A percentile compares a stretch with the other conserved stretches of the same genome.
phyloP scores from a whole-genome alignment of 30 jellyfish, hydroid and myxozoan genomes.

The Mastigias papua region DNA sequence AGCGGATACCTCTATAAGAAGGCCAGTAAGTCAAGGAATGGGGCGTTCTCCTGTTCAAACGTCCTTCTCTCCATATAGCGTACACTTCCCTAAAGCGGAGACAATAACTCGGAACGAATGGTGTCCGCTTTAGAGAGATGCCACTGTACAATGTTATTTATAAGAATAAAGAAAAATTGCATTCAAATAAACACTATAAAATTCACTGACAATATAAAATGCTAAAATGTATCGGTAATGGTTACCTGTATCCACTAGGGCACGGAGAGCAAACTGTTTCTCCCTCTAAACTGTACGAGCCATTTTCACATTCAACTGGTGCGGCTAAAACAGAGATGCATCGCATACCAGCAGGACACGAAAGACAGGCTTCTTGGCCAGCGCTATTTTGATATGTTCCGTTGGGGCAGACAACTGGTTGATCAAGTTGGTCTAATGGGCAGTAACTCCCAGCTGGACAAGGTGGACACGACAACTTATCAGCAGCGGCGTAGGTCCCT shows the following conservation, averaged over 20 bases:
- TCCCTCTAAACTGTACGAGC: conserved; percentile 55
- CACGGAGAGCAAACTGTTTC: conserved; percentile 65
- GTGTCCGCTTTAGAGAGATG: no score
- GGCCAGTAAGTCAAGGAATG: no score
- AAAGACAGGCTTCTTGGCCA: conserved; percentile 54
- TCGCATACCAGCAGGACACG: conserved; percentile 69
- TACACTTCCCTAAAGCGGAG: no score
- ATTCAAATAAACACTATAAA: not conserved
- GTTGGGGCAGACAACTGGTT: conserved; percentile 47
- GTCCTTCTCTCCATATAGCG: no score
- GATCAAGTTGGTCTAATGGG: conserved; percentile 49
- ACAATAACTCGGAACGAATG: no score
- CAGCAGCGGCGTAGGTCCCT: conserved; percentile 53
- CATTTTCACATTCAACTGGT: conserved; percentile 56
- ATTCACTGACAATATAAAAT: not conserved
- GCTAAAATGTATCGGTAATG: not conserved
- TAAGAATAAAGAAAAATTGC: no score
- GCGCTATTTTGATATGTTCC: conserved; percentile 86
- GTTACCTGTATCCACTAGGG: conserved; percentile 71
- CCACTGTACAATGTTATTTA: no score
- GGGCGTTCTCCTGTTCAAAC: no score
- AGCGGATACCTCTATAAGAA: no score
- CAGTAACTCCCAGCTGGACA: conserved; percentile 86
- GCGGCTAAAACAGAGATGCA: conserved; percentile 19
- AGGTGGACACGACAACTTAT: conserved; percentile 46